Evolutionary conservation across 53 echinoderm and acorn worm species (phyloP), one percentile per base, ranked within the genome.

Genomic region (Arbacia lixula): DNA sequence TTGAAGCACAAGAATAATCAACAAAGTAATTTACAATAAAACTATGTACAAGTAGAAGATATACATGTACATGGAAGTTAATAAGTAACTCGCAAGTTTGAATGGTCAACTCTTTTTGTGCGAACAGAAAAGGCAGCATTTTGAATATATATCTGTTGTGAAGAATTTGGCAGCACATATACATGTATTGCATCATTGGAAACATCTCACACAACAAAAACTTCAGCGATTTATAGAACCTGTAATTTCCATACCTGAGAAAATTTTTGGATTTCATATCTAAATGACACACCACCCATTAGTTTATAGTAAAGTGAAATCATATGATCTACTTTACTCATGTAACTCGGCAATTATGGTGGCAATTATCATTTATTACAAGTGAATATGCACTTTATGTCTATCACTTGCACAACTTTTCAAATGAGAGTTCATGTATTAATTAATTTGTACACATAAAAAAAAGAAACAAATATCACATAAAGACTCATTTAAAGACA

Each of bases 171-270:
- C n/a, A n/a, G n/a, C n/a, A n/a, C n/a, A n/a, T n/a, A n/a, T n/a
- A n/a, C n/a, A n/a, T n/a, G n/a, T n/a, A n/a, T 60, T 60, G 60
- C 60, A 60, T 60, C 60, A 60, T 12, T 60, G 60, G 60, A 60
- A 60, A 60, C 60, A 60, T 60, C 60, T 29, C 60, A 60, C 60
- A 60, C 26, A 60, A 60, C 31, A 60, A 60, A 60, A 60, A 60
- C 60, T 60, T 60, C 28, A 60, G 60, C 60, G 60, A 60, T 60
- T 60, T 60, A 60, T 60, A 60, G 60, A 60, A 60, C 60, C 60
- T 60, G 60, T 60, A 60, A 60, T 60, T 60, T 60, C 60, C 60
- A 60, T 60, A 60, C 60, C 60, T 60, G 60, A 60, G 60, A 60
- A 60, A 60, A 60, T 60, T 4, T 60, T 60, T 60, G 60, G 60